Conservation (phyloP, 2,888 invertebrate genomes). For the Drosophila pseudotalamancana region DNA sequence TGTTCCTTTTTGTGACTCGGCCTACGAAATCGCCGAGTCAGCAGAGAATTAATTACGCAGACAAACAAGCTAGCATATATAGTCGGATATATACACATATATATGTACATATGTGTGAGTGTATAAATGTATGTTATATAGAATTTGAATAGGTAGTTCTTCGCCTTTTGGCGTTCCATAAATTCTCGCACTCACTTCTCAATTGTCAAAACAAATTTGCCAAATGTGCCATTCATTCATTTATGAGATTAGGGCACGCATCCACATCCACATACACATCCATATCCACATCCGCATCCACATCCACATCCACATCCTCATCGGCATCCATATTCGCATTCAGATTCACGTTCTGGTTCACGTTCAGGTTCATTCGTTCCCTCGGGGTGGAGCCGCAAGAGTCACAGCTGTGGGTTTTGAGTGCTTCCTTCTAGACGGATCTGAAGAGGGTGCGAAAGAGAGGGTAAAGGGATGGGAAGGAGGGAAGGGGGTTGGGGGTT, state of each 20-base stretch:
- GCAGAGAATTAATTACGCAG: constrained; percentile 76
- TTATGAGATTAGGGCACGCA: constrained; percentile 70
- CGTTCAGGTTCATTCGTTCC: constrained; percentile 27
- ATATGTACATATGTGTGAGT: too few species aligned
- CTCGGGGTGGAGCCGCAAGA: constrained; percentile 39
- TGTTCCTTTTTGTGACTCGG: constrained; percentile 51
- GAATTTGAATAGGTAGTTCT: constrained; percentile 63
- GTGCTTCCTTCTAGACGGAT: neutral
- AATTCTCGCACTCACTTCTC: constrained; percentile 70
- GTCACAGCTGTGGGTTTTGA: constrained; percentile 39
- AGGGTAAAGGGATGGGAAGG: neutral
- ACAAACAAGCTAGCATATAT: constrained; percentile 13
- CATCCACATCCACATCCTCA: neutral
- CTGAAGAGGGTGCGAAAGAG: neutral
- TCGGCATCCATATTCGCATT: neutral
- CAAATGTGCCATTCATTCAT: constrained; percentile 80
- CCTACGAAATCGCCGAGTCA: constrained; percentile 69
- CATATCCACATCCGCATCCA: neutral
- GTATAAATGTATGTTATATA: too few species aligned
- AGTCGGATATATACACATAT: neutral
- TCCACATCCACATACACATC: constrained; percentile 3
- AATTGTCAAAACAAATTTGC: constrained; percentile 80
- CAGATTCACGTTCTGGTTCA: neutral
- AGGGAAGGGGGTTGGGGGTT: neutral
- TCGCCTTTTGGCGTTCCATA: constrained; percentile 55